Percentiles rank a stretch among this genome's conserved stretches.
Evolutionary conservation across 1,140 invertebrate genomes (phyloP).

Genomic region (Eueides isabella): DNA sequence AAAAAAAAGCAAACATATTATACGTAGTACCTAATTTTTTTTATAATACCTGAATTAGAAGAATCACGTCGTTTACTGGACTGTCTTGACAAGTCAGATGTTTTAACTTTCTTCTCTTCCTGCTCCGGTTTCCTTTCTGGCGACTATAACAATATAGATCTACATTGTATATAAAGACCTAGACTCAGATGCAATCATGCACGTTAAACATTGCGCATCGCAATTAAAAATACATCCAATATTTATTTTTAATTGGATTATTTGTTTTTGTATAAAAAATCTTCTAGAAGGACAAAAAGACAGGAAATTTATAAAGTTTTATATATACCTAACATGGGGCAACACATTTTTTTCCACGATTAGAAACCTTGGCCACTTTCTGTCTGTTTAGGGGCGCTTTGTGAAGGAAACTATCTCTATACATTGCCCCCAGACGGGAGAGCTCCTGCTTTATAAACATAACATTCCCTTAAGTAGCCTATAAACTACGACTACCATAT

Average conservation of each 20-base stretch:
- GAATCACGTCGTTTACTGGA: conserved; percentile 52
- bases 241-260: background rate
- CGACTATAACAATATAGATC: conserved; percentile 42
- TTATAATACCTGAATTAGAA: conserved; percentile 58
- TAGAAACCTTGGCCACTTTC: too few relatives aligned
- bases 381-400: too few relatives aligned
- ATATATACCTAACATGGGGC: too few relatives aligned
- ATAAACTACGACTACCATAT: background rate
- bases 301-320: too few relatives aligned
- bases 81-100: conserved; percentile 34
- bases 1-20: background rate
- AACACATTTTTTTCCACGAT: too few relatives aligned
- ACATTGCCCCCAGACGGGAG: too few relatives aligned
- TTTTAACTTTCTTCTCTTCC: conserved; percentile 39
- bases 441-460: too few relatives aligned
- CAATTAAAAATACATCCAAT: background rate
- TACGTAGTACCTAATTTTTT: too few relatives aligned
- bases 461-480: too few relatives aligned
- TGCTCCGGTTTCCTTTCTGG: conserved; percentile 50
- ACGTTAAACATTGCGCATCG: background rate
- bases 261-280: too few relatives aligned
- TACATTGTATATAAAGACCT: background rate
- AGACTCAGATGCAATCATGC: background rate
- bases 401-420: too few relatives aligned
- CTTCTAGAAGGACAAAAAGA: too few relatives aligned